Conservation (phyloP, 2,888 invertebrate species). For the Neoitamus cyanurus region DNA sequence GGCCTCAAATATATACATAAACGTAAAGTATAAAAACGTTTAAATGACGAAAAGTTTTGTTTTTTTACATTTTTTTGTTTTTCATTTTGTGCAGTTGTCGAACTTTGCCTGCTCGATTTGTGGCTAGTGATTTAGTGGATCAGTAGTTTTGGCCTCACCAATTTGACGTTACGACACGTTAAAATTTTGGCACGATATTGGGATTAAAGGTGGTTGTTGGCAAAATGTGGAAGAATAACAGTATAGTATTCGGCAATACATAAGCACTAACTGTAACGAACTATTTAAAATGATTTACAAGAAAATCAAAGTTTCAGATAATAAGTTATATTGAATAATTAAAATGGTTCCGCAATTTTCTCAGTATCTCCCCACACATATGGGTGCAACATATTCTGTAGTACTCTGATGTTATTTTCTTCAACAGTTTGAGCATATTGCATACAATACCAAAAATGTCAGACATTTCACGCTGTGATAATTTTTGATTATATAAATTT, state of each 20-base stretch:
- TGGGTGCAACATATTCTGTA: too few species aligned
- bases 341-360: too few species aligned
- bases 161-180: not conserved
- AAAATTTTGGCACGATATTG: constrained; percentile 16
- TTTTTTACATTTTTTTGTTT: constrained; percentile 17
- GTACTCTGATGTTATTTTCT: too few species aligned
- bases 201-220: not conserved
- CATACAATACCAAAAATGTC: too few species aligned
- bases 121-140: not conserved
- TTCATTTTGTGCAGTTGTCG: not conserved
- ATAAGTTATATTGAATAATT: too few species aligned
- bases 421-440: too few species aligned
- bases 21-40: constrained; percentile 32
- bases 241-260: not conserved
- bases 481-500: too few species aligned
- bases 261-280: not conserved
- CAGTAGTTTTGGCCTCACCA: not conserved
- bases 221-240: not conserved
- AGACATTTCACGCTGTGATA: too few species aligned
- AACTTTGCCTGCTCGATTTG: not conserved
- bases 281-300: not conserved
- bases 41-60: constrained; percentile 24
- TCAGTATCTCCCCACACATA: too few species aligned
- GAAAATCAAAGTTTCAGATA: not conserved
- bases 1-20: constrained; percentile 40